Conservation (phyloP, 2,797 vertebrate species). For the Halcyon smyrnensis region DNA sequence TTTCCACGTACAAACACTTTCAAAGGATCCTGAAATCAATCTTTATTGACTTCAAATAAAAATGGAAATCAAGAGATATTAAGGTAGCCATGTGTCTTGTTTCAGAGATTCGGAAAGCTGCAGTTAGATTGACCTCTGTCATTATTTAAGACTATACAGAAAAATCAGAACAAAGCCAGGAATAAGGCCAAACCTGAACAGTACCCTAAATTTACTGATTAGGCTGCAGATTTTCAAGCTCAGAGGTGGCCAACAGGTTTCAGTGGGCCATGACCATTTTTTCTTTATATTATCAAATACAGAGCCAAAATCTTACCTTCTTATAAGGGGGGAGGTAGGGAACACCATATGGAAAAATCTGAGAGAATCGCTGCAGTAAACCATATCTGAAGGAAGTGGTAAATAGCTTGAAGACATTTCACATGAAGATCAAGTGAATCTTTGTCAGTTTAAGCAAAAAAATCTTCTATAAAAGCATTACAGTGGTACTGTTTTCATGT, state of each 20-base stretch:
- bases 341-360: background rate
- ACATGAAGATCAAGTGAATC: background rate
- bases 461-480: background rate
- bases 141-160: background rate
- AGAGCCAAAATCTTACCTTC: background rate
- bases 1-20: background rate
- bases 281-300: background rate
- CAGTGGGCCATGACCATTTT: background rate
- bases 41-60: background rate
- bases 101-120: background rate
- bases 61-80: background rate
- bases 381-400: background rate
- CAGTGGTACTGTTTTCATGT: background rate
- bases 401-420: background rate
- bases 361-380: background rate
- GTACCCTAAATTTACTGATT: background rate
- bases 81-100: background rate
- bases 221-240: background rate
- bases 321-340: background rate
- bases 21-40: background rate
- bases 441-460: background rate
- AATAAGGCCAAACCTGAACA: background rate
- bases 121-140: background rate
- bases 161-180: background rate
- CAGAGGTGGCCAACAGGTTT: background rate